These are phyloP conservation scores for Polyergus mexicanus DNA, from an alignment of 1,140 invertebrate genomes.

Conservation along the genomic window DNA sequence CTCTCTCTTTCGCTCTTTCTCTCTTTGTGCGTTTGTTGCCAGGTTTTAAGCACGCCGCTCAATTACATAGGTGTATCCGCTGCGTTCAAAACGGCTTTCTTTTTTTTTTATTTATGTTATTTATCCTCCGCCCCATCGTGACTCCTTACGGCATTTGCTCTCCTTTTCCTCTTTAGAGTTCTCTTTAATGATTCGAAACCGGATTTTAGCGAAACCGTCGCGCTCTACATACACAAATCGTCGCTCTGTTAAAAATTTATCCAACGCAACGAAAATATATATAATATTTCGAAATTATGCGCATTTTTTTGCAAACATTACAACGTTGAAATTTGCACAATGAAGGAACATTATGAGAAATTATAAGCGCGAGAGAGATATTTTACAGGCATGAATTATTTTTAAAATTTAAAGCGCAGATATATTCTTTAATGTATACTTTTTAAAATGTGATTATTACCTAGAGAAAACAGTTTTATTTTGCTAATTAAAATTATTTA, in stretches of 20 bases:
- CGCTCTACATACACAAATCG: too few relatives aligned
- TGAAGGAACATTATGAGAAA: neutral
- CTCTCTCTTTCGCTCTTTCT: too few relatives aligned
- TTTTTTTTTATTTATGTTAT: neutral
- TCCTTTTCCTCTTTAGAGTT: neutral
- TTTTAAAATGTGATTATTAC: too few relatives aligned
- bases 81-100: slow-evolving; percentile 46
- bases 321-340: neutral
- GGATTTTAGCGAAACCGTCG: neutral
- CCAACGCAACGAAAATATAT: neutral
- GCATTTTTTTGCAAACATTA: neutral
- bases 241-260: slow-evolving; percentile 8
- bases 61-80: slow-evolving; percentile 69
- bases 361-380: neutral
- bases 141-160: neutral
- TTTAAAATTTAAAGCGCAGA: too few relatives aligned
- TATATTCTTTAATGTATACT: too few relatives aligned
- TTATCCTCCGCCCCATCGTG: slow-evolving; percentile 7
- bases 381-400: neutral
- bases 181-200: neutral
- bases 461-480: too few relatives aligned
- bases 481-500: too few relatives aligned
- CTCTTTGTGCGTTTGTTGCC: slow-evolving; percentile 76
- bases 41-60: slow-evolving; percentile 65
- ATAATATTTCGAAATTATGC: slow-evolving; percentile 12